Base-by-base conservation (phyloP, 2,888 invertebrate species). In the Netelia melanura region DNA sequence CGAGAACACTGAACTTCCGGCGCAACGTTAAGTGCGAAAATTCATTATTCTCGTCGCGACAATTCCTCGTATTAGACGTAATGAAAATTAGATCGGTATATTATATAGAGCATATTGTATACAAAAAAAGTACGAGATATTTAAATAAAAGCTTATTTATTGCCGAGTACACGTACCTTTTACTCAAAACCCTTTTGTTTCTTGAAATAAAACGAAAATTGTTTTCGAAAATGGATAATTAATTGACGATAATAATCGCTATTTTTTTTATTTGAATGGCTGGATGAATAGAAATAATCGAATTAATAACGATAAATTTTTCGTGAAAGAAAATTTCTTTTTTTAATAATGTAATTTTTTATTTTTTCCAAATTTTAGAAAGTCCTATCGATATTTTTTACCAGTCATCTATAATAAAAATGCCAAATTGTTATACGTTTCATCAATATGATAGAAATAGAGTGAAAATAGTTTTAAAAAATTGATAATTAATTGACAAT, bases 81-180 rank as follows among this genome's bases (percentile, higher is more conserved):
- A 77, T 86, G 82, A 88, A 88, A 88, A 65, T 81, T 90, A 89
- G 89, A 86, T 86, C 83, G 85, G 88, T 87, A 85, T 88, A 58
- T 30, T 1, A 52, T 71, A 78, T 89, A 89, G 88, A 89, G 87
- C 87, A 85, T 91, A 91, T 90, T 91, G 90, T 91, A 91, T 91
- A 92, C 90, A 89, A 90, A 56, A 89, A 90, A 56, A 89, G 89
- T 90, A 83, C 86, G 89, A 89, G 87, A 88, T 89, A 90, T 91
- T 91, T 90, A 88, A 92, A 91, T 92, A 92, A 92, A 92, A 90
- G 90, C 91, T 91, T 92, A 91, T 91, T 92, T 92, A 91, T 91
- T 90, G 92, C 90, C 87, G 88, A 87, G 56, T 71, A 38, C n/a
- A 21, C 48, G 8, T 52, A 23, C 1, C 23, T 61, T 54, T 67